phyloP scores from a whole-genome alignment of 2,797 vertebrate genomes.

The Rhadinocentrus ornatus region DNA sequence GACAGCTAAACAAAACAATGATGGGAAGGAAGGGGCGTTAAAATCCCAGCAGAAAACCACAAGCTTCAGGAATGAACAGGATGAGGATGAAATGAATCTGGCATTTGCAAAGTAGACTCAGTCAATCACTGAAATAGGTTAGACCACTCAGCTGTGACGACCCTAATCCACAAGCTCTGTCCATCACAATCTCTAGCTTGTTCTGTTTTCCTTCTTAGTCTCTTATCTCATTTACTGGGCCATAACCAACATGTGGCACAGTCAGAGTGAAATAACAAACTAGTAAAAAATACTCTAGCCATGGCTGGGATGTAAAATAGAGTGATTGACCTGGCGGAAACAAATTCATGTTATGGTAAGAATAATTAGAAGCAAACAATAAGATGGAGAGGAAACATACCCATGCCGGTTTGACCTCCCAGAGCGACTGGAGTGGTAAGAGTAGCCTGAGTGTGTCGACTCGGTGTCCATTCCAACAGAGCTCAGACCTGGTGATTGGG shows the following conservation, averaged over 20 bases:
- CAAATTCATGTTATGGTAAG: neutral
- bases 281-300: slow-evolving; percentile 10
- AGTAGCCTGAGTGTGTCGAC: slow-evolving; percentile 96
- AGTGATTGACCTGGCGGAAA: slow-evolving; percentile 11
- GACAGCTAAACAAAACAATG: neutral
- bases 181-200: slow-evolving; percentile 38
- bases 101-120: slow-evolving; percentile 31
- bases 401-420: slow-evolving; percentile 93
- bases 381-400: slow-evolving; percentile 78
- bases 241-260: slow-evolving; percentile 23
- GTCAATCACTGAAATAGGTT: slow-evolving; percentile 68
- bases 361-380: slow-evolving; percentile 12
- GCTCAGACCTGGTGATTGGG: slow-evolving; percentile 55
- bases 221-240: slow-evolving; percentile 39
- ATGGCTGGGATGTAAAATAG: neutral
- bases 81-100: slow-evolving; percentile 28
- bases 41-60: slow-evolving; percentile 19
- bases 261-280: slow-evolving; percentile 16
- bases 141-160: slow-evolving; percentile 64
- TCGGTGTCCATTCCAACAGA: slow-evolving; percentile 92
- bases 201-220: slow-evolving; percentile 20
- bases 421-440: slow-evolving; percentile 93
- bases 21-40: neutral
- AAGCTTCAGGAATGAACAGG: neutral
- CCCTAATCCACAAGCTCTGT: slow-evolving; percentile 66